phyloP scores from a whole-genome alignment of 2,113 vertebrate species.

The Amblyornis subalaris region DNA sequence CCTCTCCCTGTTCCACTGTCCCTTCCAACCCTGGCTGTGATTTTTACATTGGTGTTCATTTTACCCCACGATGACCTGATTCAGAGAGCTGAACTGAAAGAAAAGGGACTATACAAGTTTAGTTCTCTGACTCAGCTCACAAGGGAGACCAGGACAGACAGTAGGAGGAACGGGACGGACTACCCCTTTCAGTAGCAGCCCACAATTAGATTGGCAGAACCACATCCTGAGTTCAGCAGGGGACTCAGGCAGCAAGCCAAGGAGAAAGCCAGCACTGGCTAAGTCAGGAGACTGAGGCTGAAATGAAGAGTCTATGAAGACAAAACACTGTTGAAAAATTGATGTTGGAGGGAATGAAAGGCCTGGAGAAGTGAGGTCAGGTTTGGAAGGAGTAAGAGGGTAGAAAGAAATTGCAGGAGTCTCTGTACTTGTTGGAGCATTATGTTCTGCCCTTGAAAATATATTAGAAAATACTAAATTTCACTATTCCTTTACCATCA shows the following conservation, averaged over 20 bases:
- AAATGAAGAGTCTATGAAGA: neutral
- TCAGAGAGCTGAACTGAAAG: neutral
- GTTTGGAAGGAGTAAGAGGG: neutral
- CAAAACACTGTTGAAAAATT: neutral
- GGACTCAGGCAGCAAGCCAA: constrained; percentile 38
- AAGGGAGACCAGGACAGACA: constrained; percentile 19
- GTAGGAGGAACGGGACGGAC: neutral
- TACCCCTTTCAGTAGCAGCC: constrained; percentile 38
- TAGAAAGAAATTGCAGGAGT: neutral
- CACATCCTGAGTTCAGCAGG: constrained; percentile 56
- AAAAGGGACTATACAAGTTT: neutral
- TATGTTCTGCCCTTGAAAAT: neutral
- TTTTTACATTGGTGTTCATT: neutral
- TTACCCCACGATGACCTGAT: neutral
- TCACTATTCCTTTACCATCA: neutral
- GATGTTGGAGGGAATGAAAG: neutral
- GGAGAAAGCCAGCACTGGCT: constrained; percentile 26
- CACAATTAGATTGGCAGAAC: constrained; percentile 53
- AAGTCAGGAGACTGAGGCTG: constrained; percentile 32
- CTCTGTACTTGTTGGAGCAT: neutral
- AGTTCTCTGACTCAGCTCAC: constrained; percentile 20
- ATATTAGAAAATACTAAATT: neutral
- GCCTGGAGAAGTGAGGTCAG: neutral
- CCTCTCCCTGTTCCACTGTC: neutral
- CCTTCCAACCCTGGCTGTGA: neutral